phyloP scores from a whole-genome alignment of 2,888 invertebrate genomes.

The Epirrhoe alternata region DNA sequence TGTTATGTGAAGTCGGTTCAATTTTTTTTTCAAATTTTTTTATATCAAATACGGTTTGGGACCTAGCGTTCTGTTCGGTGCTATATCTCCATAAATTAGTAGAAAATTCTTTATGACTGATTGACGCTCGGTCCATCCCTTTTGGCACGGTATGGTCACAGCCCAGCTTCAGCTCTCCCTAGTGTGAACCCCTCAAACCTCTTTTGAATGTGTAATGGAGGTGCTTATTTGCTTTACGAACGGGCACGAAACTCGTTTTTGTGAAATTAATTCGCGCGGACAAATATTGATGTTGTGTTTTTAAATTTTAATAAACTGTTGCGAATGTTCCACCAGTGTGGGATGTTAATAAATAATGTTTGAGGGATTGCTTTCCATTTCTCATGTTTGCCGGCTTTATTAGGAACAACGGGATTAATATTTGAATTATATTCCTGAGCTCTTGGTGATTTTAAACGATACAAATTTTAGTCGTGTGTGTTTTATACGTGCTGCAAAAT shows the following conservation, averaged over 20 bases:
- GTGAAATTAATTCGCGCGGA: slow-evolving; percentile 45
- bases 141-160: not conserved
- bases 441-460: slow-evolving; percentile 4
- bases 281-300: slow-evolving; percentile 49
- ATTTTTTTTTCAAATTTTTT: no score
- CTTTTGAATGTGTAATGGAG: slow-evolving; percentile 57
- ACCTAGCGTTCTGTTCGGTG: no score
- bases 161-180: not conserved
- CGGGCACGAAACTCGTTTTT: slow-evolving; percentile 49
- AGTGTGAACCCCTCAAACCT: not conserved
- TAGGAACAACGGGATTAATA: slow-evolving; percentile 19
- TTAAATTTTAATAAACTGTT: slow-evolving; percentile 44
- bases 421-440: slow-evolving; percentile 14
- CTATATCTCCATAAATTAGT: not conserved
- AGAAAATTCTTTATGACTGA: not conserved
- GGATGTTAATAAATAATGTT: slow-evolving; percentile 33
- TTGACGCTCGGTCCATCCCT: not conserved
- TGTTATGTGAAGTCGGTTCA: no score
- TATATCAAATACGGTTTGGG: no score
- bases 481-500: not conserved
- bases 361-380: slow-evolving; percentile 31
- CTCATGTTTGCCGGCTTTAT: slow-evolving; percentile 21
- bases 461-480: not conserved
- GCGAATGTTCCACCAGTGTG: slow-evolving; percentile 26
- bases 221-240: slow-evolving; percentile 60